Evolutionary conservation across 1,140 invertebrate species (phyloP).

Genomic region (Vanessa tameamea): DNA sequence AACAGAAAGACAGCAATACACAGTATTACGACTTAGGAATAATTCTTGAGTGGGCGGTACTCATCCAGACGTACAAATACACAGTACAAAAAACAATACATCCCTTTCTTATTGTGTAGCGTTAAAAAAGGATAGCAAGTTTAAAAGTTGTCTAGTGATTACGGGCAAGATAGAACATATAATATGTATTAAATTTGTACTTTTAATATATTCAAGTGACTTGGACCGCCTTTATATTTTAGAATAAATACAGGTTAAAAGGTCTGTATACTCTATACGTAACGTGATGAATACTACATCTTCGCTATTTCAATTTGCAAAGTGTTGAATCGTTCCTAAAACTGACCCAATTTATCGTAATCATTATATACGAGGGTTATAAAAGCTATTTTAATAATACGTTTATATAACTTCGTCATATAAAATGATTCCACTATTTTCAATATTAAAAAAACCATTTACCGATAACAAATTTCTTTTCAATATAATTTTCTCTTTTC

Average conservation of each 20-base stretch:
- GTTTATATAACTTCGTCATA: background rate
- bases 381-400: background rate
- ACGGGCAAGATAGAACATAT: too few species aligned
- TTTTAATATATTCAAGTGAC: background rate
- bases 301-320: background rate
- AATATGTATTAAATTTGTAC: background rate
- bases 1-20: too few species aligned
- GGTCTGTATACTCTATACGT: background rate
- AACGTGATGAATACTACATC: slow-evolving; percentile 4
- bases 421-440: too few species aligned
- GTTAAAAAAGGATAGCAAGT: too few species aligned
- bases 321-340: background rate
- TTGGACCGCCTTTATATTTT: background rate
- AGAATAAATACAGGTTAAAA: background rate
- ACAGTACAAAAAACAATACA: too few species aligned
- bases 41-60: too few species aligned
- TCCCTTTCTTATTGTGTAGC: too few species aligned
- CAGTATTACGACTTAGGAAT: too few species aligned
- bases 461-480: too few species aligned
- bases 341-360: slow-evolving; percentile 3
- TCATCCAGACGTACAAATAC: too few species aligned
- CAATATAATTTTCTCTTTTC: background rate
- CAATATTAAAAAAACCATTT: too few species aligned
- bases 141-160: too few species aligned
- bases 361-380: background rate